Percentiles rank a stretch among this genome's conserved stretches.
Conservation (phyloP, 2,888 invertebrate species). For the Hirtodrosophila duncani region DNA sequence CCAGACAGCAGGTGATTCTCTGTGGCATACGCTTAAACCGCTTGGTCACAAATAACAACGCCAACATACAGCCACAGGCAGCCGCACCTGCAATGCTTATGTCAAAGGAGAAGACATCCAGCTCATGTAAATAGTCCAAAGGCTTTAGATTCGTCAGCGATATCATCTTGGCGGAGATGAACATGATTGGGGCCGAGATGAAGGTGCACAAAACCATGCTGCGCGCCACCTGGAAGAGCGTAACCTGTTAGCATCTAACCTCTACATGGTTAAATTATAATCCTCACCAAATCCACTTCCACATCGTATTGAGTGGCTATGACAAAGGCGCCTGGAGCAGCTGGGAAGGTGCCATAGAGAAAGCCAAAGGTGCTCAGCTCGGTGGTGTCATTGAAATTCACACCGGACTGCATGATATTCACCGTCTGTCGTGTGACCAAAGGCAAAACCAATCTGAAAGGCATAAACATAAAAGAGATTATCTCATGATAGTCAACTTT, state of each 20-base stretch:
- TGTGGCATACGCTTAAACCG: conserved; percentile 90
- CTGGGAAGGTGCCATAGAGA: conserved; percentile 96
- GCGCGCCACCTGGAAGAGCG: conserved; percentile 90
- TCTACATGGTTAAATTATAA: too few species aligned
- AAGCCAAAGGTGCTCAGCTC: conserved; percentile 95
- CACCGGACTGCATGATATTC: conserved; percentile 85
- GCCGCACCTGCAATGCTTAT: conserved; percentile 88
- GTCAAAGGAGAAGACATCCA: conserved; percentile 89
- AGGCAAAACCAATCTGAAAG: conserved; percentile 86
- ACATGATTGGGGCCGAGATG: conserved; percentile 96
- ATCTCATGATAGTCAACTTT: background rate
- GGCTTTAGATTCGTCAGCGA: conserved; percentile 85
- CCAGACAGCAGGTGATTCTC: conserved; percentile 87
- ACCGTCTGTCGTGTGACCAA: conserved; percentile 92
- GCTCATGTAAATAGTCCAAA: conserved; percentile 85
- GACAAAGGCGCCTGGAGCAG: conserved; percentile 97
- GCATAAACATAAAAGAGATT: background rate
- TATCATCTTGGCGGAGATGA: conserved; percentile 95
- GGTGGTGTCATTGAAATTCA: conserved; percentile 85
- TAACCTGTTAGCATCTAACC: too few species aligned
- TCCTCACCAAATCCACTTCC: conserved; percentile 88
- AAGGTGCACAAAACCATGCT: conserved; percentile 97
- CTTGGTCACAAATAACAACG: conserved; percentile 86
- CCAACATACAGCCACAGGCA: conserved; percentile 88
- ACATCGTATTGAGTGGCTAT: conserved; percentile 92